A percentile compares a stretch with the other conserved stretches of the same genome.
phyloP scores from a whole-genome alignment of 1,140 invertebrate species.

The Gonioctena quinquepunctata region DNA sequence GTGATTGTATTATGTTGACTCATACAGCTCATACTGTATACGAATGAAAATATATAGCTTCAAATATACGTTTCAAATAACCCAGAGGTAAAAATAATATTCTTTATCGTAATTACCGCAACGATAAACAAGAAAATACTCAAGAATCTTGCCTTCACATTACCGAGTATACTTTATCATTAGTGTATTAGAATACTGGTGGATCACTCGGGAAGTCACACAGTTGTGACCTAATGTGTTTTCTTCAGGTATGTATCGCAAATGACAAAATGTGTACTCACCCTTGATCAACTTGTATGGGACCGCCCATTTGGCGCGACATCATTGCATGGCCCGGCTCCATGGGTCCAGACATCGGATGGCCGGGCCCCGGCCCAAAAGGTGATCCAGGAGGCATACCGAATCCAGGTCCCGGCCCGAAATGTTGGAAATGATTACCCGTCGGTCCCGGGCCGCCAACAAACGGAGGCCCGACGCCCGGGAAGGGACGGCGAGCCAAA shows the following conservation, averaged over 20 bases:
- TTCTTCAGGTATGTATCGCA: background rate
- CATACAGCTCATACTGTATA: too few species aligned
- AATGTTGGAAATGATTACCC: slow-evolving; percentile 66
- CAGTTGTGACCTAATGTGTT: background rate
- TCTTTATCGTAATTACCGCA: too few species aligned
- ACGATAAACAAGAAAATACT: too few species aligned
- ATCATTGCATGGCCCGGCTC: slow-evolving; percentile 66
- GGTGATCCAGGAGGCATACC: slow-evolving; percentile 72
- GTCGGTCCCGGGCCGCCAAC: slow-evolving; percentile 61
- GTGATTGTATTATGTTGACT: too few species aligned
- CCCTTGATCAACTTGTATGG: slow-evolving; percentile 74
- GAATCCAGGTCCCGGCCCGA: slow-evolving; percentile 67
- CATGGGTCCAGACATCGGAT: slow-evolving; percentile 65
- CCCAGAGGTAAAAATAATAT: too few species aligned
- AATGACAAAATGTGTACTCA: slow-evolving; percentile 56
- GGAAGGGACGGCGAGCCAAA: slow-evolving; percentile 68
- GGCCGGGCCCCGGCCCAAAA: slow-evolving; percentile 66
- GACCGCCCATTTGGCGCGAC: slow-evolving; percentile 64
- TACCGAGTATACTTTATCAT: too few species aligned
- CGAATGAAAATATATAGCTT: too few species aligned
- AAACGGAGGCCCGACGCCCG: slow-evolving; percentile 71
- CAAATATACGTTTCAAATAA: too few species aligned
- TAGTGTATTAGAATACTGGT: too few species aligned
- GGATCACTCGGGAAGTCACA: too few species aligned
- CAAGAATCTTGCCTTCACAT: too few species aligned